Evolutionary conservation across 1,140 invertebrate genomes (phyloP).

Genomic region (Monochamus saltuarius): DNA sequence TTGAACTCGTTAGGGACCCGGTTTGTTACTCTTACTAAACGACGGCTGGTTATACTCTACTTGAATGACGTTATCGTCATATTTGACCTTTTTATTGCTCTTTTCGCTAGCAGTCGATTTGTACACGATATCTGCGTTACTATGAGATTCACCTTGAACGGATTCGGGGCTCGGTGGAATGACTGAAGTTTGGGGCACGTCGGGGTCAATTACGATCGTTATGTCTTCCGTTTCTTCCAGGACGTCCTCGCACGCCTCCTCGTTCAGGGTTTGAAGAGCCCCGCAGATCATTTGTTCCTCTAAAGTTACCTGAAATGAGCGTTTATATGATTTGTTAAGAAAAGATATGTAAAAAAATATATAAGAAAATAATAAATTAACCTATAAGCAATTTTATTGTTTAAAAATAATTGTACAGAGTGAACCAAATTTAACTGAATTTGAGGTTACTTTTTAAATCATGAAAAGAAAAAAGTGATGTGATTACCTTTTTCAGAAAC

Average conservation of each 20-base stretch:
- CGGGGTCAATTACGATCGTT: slow-evolving; percentile 36
- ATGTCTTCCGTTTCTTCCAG: slow-evolving; percentile 58
- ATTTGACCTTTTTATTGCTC: slow-evolving; percentile 34
- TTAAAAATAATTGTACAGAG: slow-evolving; percentile 1
- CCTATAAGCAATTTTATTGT: too few relatives aligned
- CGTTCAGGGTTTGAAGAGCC: slow-evolving; percentile 85
- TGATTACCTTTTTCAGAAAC: too few relatives aligned
- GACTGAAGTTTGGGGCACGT: slow-evolving; percentile 47
- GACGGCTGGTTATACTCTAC: slow-evolving; percentile 3
- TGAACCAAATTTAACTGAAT: too few relatives aligned
- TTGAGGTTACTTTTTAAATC: too few relatives aligned
- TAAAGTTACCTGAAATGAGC: slow-evolving; percentile 71
- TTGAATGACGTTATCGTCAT: slow-evolving; percentile 21
- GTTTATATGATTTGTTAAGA: neutral
- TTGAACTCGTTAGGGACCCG: too few relatives aligned
- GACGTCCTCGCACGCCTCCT: slow-evolving; percentile 88
- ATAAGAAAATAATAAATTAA: neutral
- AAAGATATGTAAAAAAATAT: neutral
- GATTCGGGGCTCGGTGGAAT: slow-evolving; percentile 49
- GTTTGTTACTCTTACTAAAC: neutral
- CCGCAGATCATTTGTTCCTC: slow-evolving; percentile 94
- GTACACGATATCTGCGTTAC: neutral
- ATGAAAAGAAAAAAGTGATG: too few relatives aligned
- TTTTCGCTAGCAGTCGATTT: slow-evolving; percentile 13
- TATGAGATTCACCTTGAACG: slow-evolving; percentile 45